phyloP scores from a whole-genome alignment of 2,797 vertebrate species.

The Typhlichthys subterraneus region DNA sequence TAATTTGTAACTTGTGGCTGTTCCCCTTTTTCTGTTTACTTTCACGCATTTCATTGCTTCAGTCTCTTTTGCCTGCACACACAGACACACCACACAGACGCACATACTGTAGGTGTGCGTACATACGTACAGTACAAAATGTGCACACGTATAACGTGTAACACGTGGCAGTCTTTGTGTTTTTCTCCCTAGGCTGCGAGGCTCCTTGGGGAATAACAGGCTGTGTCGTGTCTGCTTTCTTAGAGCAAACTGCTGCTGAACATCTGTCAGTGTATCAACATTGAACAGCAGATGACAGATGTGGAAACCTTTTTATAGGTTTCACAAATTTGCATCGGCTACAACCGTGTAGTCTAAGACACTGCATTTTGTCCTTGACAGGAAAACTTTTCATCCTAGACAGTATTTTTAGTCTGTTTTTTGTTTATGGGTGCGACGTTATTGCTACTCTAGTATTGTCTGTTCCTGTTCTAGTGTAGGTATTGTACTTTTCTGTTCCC shows the following conservation, averaged over 20 bases:
- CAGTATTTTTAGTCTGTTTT: no score
- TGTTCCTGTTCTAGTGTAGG: neutral
- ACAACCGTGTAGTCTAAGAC: no score
- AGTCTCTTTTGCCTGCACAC: conserved; percentile 24
- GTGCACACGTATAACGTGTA: conserved; percentile 12
- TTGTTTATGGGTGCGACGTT: no score
- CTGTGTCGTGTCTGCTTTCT: conserved; percentile 59
- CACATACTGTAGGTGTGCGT: neutral
- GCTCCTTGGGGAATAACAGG: conserved; percentile 53
- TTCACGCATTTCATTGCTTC: conserved; percentile 10
- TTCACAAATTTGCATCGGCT: neutral
- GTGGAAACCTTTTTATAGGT: conserved; percentile 29
- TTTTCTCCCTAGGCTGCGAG: conserved; percentile 57
- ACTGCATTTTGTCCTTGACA: no score
- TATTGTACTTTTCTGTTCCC: neutral
- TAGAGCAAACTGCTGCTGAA: conserved; percentile 67
- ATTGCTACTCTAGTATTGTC: neutral
- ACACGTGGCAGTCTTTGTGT: conserved; percentile 60
- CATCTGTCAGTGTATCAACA: conserved; percentile 56
- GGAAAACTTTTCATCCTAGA: no score
- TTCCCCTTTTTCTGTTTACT: conserved; percentile 9
- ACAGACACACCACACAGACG: conserved; percentile 15
- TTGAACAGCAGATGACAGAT: conserved; percentile 48
- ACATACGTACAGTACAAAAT: neutral
- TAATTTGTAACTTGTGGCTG: conserved; percentile 37